phyloP scores from a whole-genome alignment of 2,888 invertebrate species.

The Drosophila kanekoi region DNA sequence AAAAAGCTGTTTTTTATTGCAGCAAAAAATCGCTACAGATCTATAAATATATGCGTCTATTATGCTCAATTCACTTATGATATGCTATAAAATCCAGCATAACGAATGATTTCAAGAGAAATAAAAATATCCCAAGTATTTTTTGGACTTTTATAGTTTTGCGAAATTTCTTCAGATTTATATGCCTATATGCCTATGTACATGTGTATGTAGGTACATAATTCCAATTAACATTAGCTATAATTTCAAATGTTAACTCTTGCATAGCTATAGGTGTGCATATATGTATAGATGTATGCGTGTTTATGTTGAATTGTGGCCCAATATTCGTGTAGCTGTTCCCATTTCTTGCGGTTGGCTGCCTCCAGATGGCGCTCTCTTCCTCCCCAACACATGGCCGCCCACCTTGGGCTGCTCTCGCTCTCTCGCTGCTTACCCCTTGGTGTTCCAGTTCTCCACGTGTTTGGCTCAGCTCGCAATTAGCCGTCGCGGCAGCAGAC shows the following conservation, averaged over 20 bases:
- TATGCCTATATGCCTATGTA: not conserved
- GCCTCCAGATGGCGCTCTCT: slow-evolving; percentile 28
- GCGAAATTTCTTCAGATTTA: not conserved
- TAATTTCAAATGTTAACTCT: slow-evolving; percentile 26
- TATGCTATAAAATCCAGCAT: too few species aligned
- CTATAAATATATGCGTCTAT: too few species aligned
- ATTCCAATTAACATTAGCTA: slow-evolving; percentile 4
- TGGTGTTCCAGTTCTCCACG: slow-evolving; percentile 45
- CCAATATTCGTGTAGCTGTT: slow-evolving; percentile 60
- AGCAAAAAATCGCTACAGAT: too few species aligned
- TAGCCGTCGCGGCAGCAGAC: slow-evolving; percentile 47
- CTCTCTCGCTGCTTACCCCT: slow-evolving; percentile 14
- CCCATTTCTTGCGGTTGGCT: slow-evolving; percentile 67
- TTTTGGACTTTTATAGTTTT: not conserved
- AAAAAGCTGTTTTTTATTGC: too few species aligned
- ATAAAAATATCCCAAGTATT: not conserved
- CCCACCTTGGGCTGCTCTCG: slow-evolving; percentile 4
- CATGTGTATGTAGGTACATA: not conserved
- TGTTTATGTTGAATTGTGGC: slow-evolving; percentile 40
- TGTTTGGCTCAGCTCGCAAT: slow-evolving; percentile 57
- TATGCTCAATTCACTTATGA: too few species aligned
- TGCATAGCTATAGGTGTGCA: not conserved
- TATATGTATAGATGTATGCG: not conserved
- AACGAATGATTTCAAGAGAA: not conserved
- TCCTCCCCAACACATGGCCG: not conserved